Conservation (phyloP, 2,888 invertebrate genomes). For the Agonopterix alstromeriana region DNA sequence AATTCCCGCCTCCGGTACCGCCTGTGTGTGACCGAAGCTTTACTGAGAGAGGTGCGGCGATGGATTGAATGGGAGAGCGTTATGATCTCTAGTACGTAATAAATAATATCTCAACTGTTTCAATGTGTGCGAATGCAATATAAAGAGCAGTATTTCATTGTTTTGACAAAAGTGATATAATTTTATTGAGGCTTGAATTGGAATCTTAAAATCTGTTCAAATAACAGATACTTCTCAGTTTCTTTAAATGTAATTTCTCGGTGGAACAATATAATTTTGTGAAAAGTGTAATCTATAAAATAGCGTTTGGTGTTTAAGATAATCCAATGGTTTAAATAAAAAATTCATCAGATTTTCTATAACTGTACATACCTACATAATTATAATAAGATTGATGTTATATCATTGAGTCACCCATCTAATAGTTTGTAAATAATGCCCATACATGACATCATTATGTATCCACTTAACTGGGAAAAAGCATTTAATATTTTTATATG, state of each 20-base stretch:
- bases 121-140: conserved; percentile 33
- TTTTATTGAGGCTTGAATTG: conserved; percentile 56
- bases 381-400: conserved; percentile 37
- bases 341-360: conserved; percentile 35
- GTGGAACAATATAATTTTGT: conserved; percentile 8
- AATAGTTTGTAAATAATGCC: conserved; percentile 55
- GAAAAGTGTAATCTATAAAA: conserved; percentile 29
- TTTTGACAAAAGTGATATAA: conserved; percentile 48
- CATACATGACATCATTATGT: conserved; percentile 54
- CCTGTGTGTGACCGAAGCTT: too few species aligned
- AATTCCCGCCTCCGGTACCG: too few species aligned
- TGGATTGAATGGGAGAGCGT: too few species aligned
- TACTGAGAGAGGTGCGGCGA: too few species aligned
- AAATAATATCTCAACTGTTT: background rate
- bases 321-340: conserved; percentile 23
- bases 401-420: conserved; percentile 33
- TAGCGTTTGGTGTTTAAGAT: conserved; percentile 45
- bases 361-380: conserved; percentile 42
- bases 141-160: conserved; percentile 50
- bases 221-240: background rate
- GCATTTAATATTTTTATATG: conserved; percentile 73
- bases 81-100: too few species aligned
- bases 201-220: background rate
- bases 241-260: conserved; percentile 11
- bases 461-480: conserved; percentile 47